phyloP scores from a whole-genome alignment of 2,113 vertebrate species.

The Channa maculata region DNA sequence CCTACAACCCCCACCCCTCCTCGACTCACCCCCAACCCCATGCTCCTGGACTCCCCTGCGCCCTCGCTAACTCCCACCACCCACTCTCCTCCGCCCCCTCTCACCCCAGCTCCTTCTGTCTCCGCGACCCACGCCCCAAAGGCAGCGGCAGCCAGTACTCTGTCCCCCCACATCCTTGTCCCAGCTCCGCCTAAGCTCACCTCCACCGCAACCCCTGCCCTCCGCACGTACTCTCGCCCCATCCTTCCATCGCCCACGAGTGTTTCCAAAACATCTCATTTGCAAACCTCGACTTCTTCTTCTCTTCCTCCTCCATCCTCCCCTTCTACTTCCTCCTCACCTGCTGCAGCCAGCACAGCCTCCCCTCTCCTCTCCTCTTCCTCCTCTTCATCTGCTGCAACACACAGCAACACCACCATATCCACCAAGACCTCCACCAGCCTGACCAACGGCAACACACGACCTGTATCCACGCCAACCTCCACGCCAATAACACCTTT shows the following conservation, averaged over 20 bases:
- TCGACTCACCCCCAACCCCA: conserved; percentile 75
- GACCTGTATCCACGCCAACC: conserved; percentile 52
- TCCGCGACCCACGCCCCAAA: conserved; percentile 38
- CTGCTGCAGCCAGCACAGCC: background rate
- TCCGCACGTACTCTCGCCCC: conserved; percentile 73
- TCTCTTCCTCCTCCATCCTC: background rate
- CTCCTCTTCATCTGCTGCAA: conserved; percentile 26
- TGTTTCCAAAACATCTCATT: conserved; percentile 36
- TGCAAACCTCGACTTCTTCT: conserved; percentile 9
- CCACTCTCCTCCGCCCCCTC: conserved; percentile 73
- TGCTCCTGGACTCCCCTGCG: conserved; percentile 62
- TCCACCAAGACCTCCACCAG: conserved; percentile 59
- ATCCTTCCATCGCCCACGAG: conserved; percentile 54
- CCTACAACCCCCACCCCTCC: conserved; percentile 62
- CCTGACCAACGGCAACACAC: conserved; percentile 77
- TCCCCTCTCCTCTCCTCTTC: conserved; percentile 28
- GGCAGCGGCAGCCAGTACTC: background rate
- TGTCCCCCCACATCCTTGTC: conserved; percentile 61
- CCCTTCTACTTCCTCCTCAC: conserved; percentile 7
- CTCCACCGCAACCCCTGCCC: conserved; percentile 45
- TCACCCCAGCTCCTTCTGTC: conserved; percentile 72
- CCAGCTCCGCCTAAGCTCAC: conserved; percentile 70
- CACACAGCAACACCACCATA: conserved; percentile 37
- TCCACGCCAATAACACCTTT: conserved; percentile 82
- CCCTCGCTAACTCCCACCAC: conserved; percentile 59